These are phyloP conservation scores for Bujurquina vittata DNA, from an alignment of 2,113 vertebrate genomes.

Conservation along the genomic window DNA sequence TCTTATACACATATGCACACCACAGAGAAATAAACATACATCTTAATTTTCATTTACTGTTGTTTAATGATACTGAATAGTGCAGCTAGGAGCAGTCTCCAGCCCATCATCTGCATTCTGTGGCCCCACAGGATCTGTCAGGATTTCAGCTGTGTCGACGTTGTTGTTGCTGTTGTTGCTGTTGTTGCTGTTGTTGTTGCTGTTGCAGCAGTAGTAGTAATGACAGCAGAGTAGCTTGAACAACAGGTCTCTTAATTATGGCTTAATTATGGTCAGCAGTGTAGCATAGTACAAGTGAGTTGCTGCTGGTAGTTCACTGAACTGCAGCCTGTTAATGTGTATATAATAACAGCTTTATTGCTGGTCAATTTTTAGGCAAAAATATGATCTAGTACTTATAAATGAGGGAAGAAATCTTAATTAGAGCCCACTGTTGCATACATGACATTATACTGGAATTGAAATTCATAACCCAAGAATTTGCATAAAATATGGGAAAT, in stretches of 20 bases:
- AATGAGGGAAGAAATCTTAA: neutral
- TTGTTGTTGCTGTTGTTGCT: too few relatives aligned
- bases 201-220: neutral
- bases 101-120: neutral
- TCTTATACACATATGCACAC: neutral
- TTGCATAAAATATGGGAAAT: neutral
- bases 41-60: neutral
- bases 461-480: neutral
- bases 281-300: neutral
- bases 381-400: neutral
- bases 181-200: too few relatives aligned
- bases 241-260: constrained; percentile 36
- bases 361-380: neutral
- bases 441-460: neutral
- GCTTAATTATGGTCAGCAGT: constrained; percentile 1
- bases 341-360: neutral
- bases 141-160: neutral
- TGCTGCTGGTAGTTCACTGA: neutral
- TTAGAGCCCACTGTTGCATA: neutral
- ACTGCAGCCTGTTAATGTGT: neutral
- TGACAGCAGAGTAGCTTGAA: constrained; percentile 10
- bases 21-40: neutral
- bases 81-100: constrained; percentile 31
- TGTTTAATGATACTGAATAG: constrained; percentile 29
- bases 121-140: constrained; percentile 9